Evolutionary conservation across 2,113 vertebrate genomes (phyloP), one percentile per base, ranked within the genome.

Genomic region (Muntiacus reevesi): DNA sequence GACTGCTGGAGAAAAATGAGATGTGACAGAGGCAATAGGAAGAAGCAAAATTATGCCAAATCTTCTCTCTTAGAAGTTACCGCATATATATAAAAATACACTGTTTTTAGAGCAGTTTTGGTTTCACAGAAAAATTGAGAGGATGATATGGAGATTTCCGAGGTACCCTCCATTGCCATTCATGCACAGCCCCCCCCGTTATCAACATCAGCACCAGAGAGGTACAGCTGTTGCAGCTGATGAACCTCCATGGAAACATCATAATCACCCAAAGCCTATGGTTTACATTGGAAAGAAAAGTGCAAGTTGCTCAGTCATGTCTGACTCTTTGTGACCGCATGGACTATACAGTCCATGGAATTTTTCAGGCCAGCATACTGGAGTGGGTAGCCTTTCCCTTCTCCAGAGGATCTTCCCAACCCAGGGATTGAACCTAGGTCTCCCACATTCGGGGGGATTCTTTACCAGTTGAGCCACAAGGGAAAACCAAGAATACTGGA

Each of bases 191-290:
- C 64, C 62, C 62, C 36, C 6, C 28, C 4, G 8, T 64, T 19
- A 19, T 64, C 57, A 67, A 4, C 74, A 28, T 28, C 57, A 52
- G 36, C 71, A 5, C 23, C 74, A 5, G 50, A 21, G 36, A 2
- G 17, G 6, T 14, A 6, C 21, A 0, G 6, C 19, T 2, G 6
- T 76, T 16, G 7, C 5, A 11, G 3, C 5, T 30, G 45, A 21
- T 4, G 40, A 50, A 2, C 23, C 74, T 5, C 0, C 59, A 7
- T 0, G 0, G 52, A n/a, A 19, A 0, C 59, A 0, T 21, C 52
- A 0, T 59, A 1, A 10, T 47, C 30, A 4, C 14, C 33, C 89
- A 8, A 25, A 9, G 40, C 16, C 83, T 33, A 1, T 2, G 0
- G 50, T 50, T 21, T 11, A 21, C 50, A 19, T 6, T 1, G 14